A percentile compares a stretch with the other conserved stretches of the same genome.
Evolutionary conservation across 2,888 invertebrate species (phyloP).

Genomic region (Falcaria lacertinaria): DNA sequence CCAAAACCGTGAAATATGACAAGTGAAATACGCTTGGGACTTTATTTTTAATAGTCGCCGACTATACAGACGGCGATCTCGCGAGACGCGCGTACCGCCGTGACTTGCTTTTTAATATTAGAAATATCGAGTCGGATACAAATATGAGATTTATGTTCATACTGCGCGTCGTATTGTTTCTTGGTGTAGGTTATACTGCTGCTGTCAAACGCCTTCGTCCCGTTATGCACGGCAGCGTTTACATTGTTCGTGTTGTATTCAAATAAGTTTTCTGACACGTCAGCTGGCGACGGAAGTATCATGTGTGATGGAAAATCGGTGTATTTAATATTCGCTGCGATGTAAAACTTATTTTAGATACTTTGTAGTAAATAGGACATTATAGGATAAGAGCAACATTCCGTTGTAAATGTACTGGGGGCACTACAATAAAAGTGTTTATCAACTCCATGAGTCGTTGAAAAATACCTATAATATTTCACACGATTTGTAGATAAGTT

Average conservation of each 20-base stretch:
- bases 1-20: conserved; percentile 72
- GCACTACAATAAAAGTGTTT: too few species aligned
- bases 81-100: conserved; percentile 36
- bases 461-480: too few species aligned
- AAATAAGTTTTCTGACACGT: conserved; percentile 35
- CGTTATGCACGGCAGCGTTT: conserved; percentile 37
- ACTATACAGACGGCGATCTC: conserved; percentile 30
- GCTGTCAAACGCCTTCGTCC: conserved; percentile 53
- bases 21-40: conserved; percentile 52
- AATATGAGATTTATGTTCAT: conserved; percentile 63
- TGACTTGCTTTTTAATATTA: conserved; percentile 55
- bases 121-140: conserved; percentile 45
- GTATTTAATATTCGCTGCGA: neutral
- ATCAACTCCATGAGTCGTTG: too few species aligned
- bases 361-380: neutral
- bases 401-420: too few species aligned
- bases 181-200: conserved; percentile 50
- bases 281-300: conserved; percentile 6
- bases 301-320: conserved; percentile 2
- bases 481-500: too few species aligned
- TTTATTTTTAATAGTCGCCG: conserved; percentile 43
- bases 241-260: conserved; percentile 34
- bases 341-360: neutral
- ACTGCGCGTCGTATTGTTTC: conserved; percentile 60
- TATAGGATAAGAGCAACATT: too few species aligned